Conservation (phyloP, 2,888 invertebrate genomes). For the Melanargia galathea region DNA sequence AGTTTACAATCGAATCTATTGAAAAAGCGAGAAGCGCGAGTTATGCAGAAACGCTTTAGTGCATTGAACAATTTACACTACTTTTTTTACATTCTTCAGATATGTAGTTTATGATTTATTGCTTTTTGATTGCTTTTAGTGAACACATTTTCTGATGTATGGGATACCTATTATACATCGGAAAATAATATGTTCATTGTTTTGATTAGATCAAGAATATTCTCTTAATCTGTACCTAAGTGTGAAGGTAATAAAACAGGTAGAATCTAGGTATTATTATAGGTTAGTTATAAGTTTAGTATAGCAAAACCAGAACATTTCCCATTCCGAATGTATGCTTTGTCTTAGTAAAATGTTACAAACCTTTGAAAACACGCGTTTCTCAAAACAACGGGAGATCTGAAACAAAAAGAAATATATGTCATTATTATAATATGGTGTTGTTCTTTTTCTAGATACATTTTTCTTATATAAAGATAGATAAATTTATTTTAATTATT, state of each 20-base stretch:
- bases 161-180: too few species aligned
- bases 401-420: constrained; percentile 50
- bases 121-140: too few species aligned
- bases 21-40: constrained; percentile 28
- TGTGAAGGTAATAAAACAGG: too few species aligned
- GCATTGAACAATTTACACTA: constrained; percentile 11
- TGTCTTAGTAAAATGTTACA: constrained; percentile 19
- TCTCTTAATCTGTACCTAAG: background rate
- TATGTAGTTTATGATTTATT: constrained; percentile 5
- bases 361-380: constrained; percentile 34
- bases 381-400: constrained; percentile 44
- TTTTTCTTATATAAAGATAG: background rate
- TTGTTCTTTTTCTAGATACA: background rate
- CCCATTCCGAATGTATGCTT: background rate
- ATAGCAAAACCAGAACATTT: background rate
- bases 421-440: constrained; percentile 20
- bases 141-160: too few species aligned
- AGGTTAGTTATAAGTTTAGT: background rate
- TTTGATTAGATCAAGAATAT: too few species aligned
- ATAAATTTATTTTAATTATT: too few species aligned
- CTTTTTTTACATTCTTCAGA: constrained; percentile 4
- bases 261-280: background rate
- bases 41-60: constrained; percentile 29
- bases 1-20: constrained; percentile 51
- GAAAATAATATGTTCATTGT: background rate